These are phyloP conservation scores for Eubasilissa regina DNA, from an alignment of 1,140 invertebrate genomes.

Conservation along the genomic window DNA sequence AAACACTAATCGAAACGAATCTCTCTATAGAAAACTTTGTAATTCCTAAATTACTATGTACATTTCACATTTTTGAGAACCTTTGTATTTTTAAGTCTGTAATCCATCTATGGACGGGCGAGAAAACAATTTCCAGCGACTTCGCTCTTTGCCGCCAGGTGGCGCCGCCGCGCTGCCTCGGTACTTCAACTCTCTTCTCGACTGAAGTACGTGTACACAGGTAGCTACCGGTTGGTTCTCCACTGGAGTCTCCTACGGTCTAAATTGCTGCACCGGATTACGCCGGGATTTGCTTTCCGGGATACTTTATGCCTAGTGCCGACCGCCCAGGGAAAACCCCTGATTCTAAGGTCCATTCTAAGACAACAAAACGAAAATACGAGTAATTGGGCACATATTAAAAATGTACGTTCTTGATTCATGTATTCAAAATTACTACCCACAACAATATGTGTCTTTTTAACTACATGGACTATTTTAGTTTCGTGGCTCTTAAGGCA, in stretches of 20 bases:
- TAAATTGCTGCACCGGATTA: slow-evolving; percentile 72
- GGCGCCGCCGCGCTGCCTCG: neutral
- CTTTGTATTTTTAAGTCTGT: too few species aligned
- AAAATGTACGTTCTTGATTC: neutral
- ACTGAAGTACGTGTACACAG: slow-evolving; percentile 54
- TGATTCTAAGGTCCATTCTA: slow-evolving; percentile 33
- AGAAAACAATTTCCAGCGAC: neutral
- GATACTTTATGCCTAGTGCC: slow-evolving; percentile 61
- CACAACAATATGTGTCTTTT: neutral
- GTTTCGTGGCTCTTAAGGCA: neutral
- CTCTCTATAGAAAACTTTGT: too few species aligned
- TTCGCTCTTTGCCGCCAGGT: slow-evolving; percentile 13
- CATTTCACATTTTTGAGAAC: too few species aligned
- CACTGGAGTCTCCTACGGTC: slow-evolving; percentile 61
- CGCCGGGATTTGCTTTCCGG: slow-evolving; percentile 68
- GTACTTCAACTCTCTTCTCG: neutral
- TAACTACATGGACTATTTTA: neutral
- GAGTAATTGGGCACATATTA: neutral
- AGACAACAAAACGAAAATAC: neutral
- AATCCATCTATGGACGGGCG: slow-evolving; percentile 9
- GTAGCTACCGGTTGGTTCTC: slow-evolving; percentile 63
- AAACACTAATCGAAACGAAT: too few species aligned
- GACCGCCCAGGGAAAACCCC: slow-evolving; percentile 54
- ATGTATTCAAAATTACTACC: neutral
- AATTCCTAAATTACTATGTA: too few species aligned